Evolutionary conservation across 2,797 vertebrate species (phyloP).

Genomic region (Enteromius argenteus): DNA sequence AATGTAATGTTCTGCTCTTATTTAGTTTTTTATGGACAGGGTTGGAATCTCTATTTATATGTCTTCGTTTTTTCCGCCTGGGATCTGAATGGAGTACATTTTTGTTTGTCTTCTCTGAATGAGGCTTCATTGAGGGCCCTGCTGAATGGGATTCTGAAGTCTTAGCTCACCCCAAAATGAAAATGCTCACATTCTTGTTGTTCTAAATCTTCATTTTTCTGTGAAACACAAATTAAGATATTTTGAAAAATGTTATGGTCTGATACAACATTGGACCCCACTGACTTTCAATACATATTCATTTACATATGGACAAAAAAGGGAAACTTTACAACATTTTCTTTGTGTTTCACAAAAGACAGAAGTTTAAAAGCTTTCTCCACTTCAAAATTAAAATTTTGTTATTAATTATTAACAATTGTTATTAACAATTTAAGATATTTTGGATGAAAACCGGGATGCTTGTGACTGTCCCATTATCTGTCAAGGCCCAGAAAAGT

Average conservation of each 20-base stretch:
- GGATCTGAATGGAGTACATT: constrained; percentile 33
- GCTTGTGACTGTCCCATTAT: no score
- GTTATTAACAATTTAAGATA: no score
- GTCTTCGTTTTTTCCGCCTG: constrained; percentile 53
- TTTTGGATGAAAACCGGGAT: no score
- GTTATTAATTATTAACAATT: no score
- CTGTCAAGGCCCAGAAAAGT: no score
- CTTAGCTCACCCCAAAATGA: background rate
- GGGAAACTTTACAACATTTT: background rate
- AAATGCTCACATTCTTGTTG: background rate
- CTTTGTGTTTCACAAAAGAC: background rate
- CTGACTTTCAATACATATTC: background rate
- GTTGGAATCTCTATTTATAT: constrained; percentile 65
- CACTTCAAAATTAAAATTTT: no score
- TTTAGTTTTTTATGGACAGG: constrained; percentile 70
- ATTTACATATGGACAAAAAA: background rate
- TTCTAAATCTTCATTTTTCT: background rate
- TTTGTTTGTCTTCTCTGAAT: constrained; percentile 21
- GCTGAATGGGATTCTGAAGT: constrained; percentile 9
- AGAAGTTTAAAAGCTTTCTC: background rate
- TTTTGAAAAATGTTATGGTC: background rate
- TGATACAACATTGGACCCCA: background rate
- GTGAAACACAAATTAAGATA: background rate
- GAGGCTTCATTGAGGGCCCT: background rate
- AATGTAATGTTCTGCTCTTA: constrained; percentile 62